phyloP scores from a whole-genome alignment of 2,113 vertebrate species.

The Protomyctophum bolini region DNA sequence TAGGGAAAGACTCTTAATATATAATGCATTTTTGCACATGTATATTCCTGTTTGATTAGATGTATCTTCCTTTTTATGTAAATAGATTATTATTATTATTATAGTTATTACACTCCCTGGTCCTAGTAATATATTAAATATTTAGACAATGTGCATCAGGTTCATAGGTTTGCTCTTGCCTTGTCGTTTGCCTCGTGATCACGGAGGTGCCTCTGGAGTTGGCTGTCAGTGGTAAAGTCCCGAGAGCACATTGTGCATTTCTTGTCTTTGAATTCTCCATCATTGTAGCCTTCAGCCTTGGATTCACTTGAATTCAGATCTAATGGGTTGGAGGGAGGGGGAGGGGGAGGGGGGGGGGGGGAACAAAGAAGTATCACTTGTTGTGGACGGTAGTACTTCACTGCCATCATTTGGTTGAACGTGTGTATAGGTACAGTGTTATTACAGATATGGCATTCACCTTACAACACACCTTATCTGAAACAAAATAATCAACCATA shows the following conservation, averaged over 20 bases:
- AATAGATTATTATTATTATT: too few species aligned
- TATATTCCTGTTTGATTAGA: too few species aligned
- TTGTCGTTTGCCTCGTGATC: conserved; percentile 96
- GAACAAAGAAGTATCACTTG: background rate
- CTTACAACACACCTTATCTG: too few species aligned
- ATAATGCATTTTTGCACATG: too few species aligned
- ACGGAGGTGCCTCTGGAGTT: conserved; percentile 93
- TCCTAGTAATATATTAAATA: too few species aligned
- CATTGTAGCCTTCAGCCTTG: conserved; percentile 78
- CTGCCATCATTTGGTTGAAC: conserved; percentile 7
- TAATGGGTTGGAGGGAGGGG: conserved; percentile 13
- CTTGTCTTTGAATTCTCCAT: conserved; percentile 81
- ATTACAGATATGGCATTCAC: too few species aligned
- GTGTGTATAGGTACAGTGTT: conserved; percentile 2
- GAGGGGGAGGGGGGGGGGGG: too few species aligned
- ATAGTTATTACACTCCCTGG: too few species aligned
- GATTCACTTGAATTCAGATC: conserved; percentile 64
- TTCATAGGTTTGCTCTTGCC: conserved; percentile 66
- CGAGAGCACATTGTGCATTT: conserved; percentile 92
- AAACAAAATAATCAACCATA: too few species aligned
- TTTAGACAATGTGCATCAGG: too few species aligned
- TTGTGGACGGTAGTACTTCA: background rate
- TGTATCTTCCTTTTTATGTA: too few species aligned
- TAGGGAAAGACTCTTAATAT: too few species aligned
- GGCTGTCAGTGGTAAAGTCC: conserved; percentile 89